phyloP scores from a whole-genome alignment of 2,888 invertebrate species.

The Pristionchus fissidentatus region DNA sequence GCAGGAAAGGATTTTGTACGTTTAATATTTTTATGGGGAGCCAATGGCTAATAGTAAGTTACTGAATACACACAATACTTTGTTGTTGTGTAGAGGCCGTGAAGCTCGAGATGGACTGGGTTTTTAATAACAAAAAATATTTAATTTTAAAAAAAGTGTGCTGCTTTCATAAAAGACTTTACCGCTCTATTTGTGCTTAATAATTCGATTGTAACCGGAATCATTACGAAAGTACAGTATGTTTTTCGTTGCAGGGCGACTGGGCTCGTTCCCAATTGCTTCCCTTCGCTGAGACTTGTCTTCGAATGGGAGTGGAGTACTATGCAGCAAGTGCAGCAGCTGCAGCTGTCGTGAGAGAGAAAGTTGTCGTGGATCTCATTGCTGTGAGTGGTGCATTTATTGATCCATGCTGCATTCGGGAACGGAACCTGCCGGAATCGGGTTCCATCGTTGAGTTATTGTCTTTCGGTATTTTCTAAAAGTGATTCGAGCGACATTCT shows the following conservation, averaged over 20 bases:
- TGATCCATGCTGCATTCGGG: neutral
- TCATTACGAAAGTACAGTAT: neutral
- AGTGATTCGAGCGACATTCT: neutral
- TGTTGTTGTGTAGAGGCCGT: neutral
- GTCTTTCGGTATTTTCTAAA: neutral
- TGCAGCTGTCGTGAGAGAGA: conserved; percentile 83
- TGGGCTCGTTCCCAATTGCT: conserved; percentile 88
- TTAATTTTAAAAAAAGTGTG: neutral
- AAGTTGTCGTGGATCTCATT: conserved; percentile 84
- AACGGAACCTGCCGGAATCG: neutral
- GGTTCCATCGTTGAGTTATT: neutral
- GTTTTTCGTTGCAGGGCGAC: conserved; percentile 81
- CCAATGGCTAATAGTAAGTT: neutral
- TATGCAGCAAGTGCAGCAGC: conserved; percentile 85
- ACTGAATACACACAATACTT: neutral
- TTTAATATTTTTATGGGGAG: neutral
- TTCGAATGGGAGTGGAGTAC: conserved; percentile 84
- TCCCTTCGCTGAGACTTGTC: conserved; percentile 87
- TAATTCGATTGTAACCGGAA: conserved; percentile 50
- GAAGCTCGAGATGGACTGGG: too few species aligned
- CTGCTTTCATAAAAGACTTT: neutral
- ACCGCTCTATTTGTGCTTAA: neutral
- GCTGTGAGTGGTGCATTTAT: conserved; percentile 77
- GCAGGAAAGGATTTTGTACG: conserved; percentile 26
- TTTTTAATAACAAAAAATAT: too few species aligned